A percentile compares a stretch with the other conserved stretches of the same genome.
phyloP scores from a whole-genome alignment of 2,888 invertebrate species.

The Tolmerus cingulatus region DNA sequence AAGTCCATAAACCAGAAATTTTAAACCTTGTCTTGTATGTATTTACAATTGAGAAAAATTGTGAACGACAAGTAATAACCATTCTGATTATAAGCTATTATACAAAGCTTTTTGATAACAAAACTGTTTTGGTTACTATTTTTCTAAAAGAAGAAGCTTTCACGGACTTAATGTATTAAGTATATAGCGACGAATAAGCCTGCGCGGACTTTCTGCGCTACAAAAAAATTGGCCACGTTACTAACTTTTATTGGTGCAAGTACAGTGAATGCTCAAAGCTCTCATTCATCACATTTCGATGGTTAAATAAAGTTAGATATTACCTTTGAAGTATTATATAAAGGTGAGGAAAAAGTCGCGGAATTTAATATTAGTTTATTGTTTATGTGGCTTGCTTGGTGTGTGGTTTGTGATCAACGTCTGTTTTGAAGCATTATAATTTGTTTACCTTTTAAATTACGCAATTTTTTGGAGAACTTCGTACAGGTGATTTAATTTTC shows the following conservation, averaged over 20 bases:
- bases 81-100: background rate
- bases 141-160: background rate
- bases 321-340: background rate
- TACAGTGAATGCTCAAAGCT: background rate
- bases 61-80: background rate
- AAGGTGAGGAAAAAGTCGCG: background rate
- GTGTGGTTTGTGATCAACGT: background rate
- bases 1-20: too few species aligned
- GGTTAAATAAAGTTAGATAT: background rate
- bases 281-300: background rate
- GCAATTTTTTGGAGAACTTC: background rate
- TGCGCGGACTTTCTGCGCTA: background rate
- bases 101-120: background rate
- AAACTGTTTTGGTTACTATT: background rate
- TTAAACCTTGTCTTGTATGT: too few species aligned
- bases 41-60: too few species aligned
- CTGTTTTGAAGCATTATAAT: background rate
- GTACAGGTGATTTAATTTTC: background rate
- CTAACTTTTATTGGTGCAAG: background rate
- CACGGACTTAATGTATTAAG: background rate
- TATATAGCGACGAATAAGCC: background rate
- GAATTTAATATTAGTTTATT: background rate
- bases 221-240: background rate
- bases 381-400: background rate
- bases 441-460: background rate